Conservation (phyloP, 2,113 vertebrate genomes). For the Psettodes erumei region DNA sequence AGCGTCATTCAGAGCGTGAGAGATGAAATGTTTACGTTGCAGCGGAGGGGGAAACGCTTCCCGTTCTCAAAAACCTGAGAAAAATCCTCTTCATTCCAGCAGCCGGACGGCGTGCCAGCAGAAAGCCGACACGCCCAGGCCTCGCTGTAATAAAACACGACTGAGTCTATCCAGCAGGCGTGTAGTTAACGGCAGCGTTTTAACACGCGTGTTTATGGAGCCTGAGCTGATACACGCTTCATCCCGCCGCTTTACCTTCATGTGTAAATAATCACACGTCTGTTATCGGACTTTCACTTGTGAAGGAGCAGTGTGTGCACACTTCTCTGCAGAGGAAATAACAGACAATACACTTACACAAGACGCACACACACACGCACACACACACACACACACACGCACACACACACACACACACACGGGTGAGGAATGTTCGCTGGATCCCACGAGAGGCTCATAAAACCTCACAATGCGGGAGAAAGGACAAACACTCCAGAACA, state of each 20-base stretch:
- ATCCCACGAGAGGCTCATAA: slow-evolving; percentile 64
- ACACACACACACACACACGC: slow-evolving; percentile 4
- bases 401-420: slow-evolving; percentile 19
- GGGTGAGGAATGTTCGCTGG: slow-evolving; percentile 35
- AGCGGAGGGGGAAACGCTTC: neutral
- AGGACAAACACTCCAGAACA: slow-evolving; percentile 29
- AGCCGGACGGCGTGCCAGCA: slow-evolving; percentile 29
- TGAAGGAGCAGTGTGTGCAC: neutral
- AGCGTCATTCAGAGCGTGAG: neutral
- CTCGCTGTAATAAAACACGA: slow-evolving; percentile 21
- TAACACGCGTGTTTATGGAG: neutral
- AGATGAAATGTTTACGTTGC: neutral
- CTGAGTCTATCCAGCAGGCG: slow-evolving; percentile 8
- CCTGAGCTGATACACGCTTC: neutral
- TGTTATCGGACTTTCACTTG: slow-evolving; percentile 47
- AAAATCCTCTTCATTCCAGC: slow-evolving; percentile 24
- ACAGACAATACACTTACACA: slow-evolving; percentile 57
- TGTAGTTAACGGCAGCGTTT: slow-evolving; percentile 48
- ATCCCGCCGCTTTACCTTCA: neutral
- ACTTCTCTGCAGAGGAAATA: slow-evolving; percentile 25
- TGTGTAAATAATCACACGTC: slow-evolving; percentile 3
- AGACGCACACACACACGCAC: neutral
- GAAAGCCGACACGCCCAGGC: slow-evolving; percentile 54
- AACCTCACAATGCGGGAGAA: slow-evolving; percentile 23
- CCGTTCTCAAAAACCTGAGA: slow-evolving; percentile 18